These are phyloP conservation scores for Pasiphila rectangulata DNA, from an alignment of 2,888 invertebrate species.

Conservation along the genomic window DNA sequence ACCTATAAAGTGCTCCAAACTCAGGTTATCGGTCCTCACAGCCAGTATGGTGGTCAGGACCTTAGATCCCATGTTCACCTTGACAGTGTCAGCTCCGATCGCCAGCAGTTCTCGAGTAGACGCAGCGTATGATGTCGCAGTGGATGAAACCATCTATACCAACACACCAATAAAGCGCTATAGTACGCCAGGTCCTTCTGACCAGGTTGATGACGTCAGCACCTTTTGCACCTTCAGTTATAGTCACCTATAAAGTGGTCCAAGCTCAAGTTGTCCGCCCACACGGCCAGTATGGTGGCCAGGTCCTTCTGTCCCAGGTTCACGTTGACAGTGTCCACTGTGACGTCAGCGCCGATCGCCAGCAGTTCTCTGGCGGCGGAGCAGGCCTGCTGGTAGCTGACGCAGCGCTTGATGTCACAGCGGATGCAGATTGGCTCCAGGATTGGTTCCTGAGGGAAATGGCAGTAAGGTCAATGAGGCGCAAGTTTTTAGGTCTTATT, in stretches of 20 bases:
- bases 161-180: too few relatives aligned
- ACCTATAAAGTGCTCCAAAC: conserved; percentile 81
- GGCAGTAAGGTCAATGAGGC: too few relatives aligned
- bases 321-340: conserved; percentile 83
- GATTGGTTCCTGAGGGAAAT: conserved; percentile 83
- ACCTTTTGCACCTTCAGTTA: not conserved
- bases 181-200: too few relatives aligned
- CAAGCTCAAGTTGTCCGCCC: conserved; percentile 86
- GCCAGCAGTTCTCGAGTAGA: conserved; percentile 71
- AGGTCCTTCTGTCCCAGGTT: conserved; percentile 89
- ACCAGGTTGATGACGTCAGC: too few relatives aligned
- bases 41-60: conserved; percentile 87
- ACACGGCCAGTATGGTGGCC: conserved; percentile 85
- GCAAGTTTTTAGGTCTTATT: too few relatives aligned
- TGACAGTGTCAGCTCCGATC: conserved; percentile 84
- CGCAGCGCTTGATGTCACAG: conserved; percentile 85
- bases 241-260: conserved; percentile 75
- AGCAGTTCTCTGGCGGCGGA: conserved; percentile 58
- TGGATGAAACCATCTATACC: too few relatives aligned
- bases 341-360: conserved; percentile 83
- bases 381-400: conserved; percentile 50
- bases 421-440: conserved; percentile 87
- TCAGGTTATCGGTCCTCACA: conserved; percentile 86
- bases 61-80: conserved; percentile 87
- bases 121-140: conserved; percentile 86